Percentiles rank a stretch among this genome's conserved stretches.
Conservation (phyloP, 2,113 vertebrate species). For the Ginglymostoma cirratum region DNA sequence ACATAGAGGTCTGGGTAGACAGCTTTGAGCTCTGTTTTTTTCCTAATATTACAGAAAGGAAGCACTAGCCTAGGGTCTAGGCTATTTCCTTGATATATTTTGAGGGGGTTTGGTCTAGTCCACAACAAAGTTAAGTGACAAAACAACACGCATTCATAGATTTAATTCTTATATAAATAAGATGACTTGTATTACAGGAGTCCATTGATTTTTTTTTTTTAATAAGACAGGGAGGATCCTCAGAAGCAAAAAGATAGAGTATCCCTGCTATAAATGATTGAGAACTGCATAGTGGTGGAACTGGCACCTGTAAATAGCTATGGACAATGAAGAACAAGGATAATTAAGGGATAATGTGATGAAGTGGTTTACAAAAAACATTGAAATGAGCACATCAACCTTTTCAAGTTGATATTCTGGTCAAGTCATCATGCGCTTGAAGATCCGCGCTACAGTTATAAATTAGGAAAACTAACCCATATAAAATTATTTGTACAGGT, state of each 20-base stretch:
- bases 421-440: background rate
- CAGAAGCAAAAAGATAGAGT: background rate
- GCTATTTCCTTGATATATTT: no score
- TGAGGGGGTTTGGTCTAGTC: no score
- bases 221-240: background rate
- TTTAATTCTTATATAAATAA: no score
- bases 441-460: background rate
- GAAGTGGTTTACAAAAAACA: background rate
- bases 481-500: no score
- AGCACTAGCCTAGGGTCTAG: no score
- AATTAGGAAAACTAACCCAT: background rate
- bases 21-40: no score
- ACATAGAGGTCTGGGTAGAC: no score
- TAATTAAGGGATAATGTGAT: background rate
- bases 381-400: background rate
- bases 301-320: background rate
- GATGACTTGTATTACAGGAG: background rate
- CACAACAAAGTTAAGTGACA: background rate
- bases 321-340: background rate
- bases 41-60: no score
- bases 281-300: background rate
- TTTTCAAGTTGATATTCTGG: background rate
- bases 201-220: background rate
- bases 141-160: background rate
- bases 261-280: no score